These are phyloP conservation scores for Bucco capensis DNA, from an alignment of 2,113 vertebrate species.

Conservation along the genomic window DNA sequence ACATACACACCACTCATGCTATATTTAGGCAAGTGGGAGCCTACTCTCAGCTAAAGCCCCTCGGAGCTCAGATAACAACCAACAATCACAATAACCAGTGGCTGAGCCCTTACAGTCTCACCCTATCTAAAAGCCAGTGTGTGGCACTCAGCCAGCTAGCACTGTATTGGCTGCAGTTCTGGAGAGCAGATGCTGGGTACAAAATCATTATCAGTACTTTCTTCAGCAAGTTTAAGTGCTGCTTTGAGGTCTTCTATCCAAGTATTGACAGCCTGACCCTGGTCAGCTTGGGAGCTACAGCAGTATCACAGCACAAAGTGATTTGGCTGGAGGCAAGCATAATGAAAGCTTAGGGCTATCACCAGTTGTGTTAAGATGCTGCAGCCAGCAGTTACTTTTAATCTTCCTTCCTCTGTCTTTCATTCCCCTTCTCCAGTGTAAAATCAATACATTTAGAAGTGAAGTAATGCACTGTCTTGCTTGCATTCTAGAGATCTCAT, in stretches of 20 bases:
- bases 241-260: slow-evolving; percentile 48
- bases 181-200: not conserved
- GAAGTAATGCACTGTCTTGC: slow-evolving; percentile 15
- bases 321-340: slow-evolving; percentile 60
- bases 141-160: not conserved
- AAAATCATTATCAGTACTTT: slow-evolving; percentile 40
- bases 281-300: slow-evolving; percentile 37
- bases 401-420: slow-evolving; percentile 43
- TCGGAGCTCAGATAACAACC: slow-evolving; percentile 12
- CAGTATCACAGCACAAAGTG: slow-evolving; percentile 57
- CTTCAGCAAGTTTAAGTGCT: slow-evolving; percentile 26
- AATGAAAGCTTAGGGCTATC: slow-evolving; percentile 56
- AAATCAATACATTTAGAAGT: slow-evolving; percentile 51
- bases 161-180: not conserved
- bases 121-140: not conserved
- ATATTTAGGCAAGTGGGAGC: slow-evolving; percentile 3
- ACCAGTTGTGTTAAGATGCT: slow-evolving; percentile 13
- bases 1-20: not conserved
- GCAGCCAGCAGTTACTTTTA: slow-evolving; percentile 46
- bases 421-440: not conserved
- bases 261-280: slow-evolving; percentile 56
- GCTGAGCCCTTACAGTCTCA: not conserved
- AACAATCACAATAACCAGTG: not conserved
- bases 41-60: not conserved
- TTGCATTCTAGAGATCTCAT: not conserved